Conservation (phyloP, 1,140 invertebrate species). For the Archegozetes longisetosus region DNA sequence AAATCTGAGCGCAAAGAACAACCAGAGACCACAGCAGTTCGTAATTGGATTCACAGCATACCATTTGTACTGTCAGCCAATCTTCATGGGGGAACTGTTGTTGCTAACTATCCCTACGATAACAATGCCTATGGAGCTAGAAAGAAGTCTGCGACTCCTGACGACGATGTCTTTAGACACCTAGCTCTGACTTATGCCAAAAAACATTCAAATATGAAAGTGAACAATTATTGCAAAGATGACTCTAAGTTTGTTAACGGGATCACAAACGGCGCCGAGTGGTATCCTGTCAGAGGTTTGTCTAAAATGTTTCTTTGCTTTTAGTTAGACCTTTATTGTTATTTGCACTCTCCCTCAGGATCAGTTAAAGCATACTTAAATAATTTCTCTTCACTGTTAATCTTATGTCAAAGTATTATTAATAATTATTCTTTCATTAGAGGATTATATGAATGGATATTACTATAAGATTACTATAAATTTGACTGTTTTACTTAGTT, state of each 20-base stretch:
- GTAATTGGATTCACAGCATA: constrained; percentile 78
- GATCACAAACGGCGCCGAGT: constrained; percentile 77
- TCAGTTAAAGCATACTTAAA: too few species aligned
- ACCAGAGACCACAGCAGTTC: constrained; percentile 84
- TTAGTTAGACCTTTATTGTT: too few species aligned
- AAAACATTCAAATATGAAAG: constrained; percentile 70
- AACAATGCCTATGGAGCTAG: constrained; percentile 51
- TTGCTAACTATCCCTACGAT: constrained; percentile 81
- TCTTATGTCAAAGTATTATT: too few species aligned
- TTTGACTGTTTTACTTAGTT: too few species aligned
- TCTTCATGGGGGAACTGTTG: constrained; percentile 75
- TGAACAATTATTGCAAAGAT: constrained; percentile 56
- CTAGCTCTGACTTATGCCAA: constrained; percentile 71
- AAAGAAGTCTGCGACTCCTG: constrained; percentile 52
- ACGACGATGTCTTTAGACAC: constrained; percentile 84
- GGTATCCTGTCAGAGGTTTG: constrained; percentile 68
- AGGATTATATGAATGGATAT: too few species aligned
- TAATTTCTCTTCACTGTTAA: too few species aligned
- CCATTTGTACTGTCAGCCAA: constrained; percentile 81
- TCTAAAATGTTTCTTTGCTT: not conserved
- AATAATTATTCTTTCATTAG: too few species aligned
- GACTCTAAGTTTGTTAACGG: constrained; percentile 54
- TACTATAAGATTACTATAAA: too few species aligned
- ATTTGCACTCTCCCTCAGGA: too few species aligned
- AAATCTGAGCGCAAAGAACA: constrained; percentile 41